Base-by-base conservation (phyloP, 2,113 vertebrate species). In the Chrysochloris asiatica region DNA sequence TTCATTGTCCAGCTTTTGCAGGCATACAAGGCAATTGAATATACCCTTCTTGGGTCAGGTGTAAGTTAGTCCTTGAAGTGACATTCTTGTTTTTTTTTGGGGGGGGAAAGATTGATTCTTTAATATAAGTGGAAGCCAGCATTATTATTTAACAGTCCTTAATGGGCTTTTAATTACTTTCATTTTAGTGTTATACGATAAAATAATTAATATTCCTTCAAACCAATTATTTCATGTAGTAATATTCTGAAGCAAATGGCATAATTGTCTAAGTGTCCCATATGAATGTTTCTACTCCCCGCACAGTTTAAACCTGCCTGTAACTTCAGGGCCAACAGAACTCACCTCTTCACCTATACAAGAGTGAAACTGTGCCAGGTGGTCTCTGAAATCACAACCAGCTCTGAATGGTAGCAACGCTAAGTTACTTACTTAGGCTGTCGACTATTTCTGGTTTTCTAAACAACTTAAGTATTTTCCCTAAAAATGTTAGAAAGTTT, bases 41-140 rank as follows among this genome's bases (percentile, higher is more conserved):
- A 56, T 56, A 22, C 22, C 6, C 17, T 56, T 16, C 17, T 22
- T 56, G 54, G 54, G 54, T 56, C 50, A 52, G 50, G 50, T 16
- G 19, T 19, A 52, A 16, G 13, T 52, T 52, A 52, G 50, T 52
- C 50, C 50, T 3, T 6, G 22, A 48, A 22, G 19, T 56, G 54
- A 56, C 10, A 56, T 56, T 56, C 22, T 56, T 21, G 54, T 21
- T 56, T 22, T 56, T 56, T 56, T 22, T 56, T 56, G 17, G n/a
- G n/a, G n/a, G n/a, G n/a, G 30, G 28, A 61, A 92, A 92, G n/a
- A 83, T 50, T 69, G 73, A 90, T 72, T 92, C 33, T 91, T 86
- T 90, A 86, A 89, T 33, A n/a, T n/a, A 85, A 87, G n/a, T 10
- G 93, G 86, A 10, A 79, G 76, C 85, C 5, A 45, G 19, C 36